These are phyloP conservation scores for Antedon bifida DNA, from an alignment of 35 echinoderm and acorn worm species.

Conservation along the genomic window DNA sequence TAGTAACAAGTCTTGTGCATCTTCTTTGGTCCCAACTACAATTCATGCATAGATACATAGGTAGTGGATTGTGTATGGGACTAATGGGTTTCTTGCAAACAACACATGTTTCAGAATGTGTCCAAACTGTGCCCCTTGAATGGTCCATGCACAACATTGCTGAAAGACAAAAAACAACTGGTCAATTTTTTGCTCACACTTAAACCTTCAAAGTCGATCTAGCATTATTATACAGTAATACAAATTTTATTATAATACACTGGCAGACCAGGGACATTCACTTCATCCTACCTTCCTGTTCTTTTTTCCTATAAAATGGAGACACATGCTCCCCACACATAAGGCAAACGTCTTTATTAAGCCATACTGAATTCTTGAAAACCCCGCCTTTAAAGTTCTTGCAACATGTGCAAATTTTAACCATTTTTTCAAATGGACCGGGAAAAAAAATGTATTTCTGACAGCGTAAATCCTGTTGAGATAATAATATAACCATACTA, in stretches of 20 bases:
- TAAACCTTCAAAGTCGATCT: no score
- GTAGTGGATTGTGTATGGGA: neutral
- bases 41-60: neutral
- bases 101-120: neutral
- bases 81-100: neutral
- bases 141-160: neutral
- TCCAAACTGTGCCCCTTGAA: neutral
- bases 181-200: no score
- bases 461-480: neutral
- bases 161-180: neutral
- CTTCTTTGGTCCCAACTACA: neutral
- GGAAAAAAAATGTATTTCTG: neutral
- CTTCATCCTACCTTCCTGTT: slow-evolving; percentile 12
- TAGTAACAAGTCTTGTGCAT: neutral
- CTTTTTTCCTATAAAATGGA: slow-evolving; percentile 4
- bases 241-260: no score
- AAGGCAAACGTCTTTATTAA: slow-evolving; percentile 23
- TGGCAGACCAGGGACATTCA: no score
- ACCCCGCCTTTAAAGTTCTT: neutral
- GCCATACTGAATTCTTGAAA: neutral
- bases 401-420: slow-evolving; percentile 4
- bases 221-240: no score
- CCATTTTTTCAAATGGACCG: neutral
- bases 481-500: no score
- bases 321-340: slow-evolving; percentile 23